These are phyloP conservation scores for Vollenhovia emeryi DNA, from an alignment of 1,140 invertebrate genomes.

Conservation along the genomic window DNA sequence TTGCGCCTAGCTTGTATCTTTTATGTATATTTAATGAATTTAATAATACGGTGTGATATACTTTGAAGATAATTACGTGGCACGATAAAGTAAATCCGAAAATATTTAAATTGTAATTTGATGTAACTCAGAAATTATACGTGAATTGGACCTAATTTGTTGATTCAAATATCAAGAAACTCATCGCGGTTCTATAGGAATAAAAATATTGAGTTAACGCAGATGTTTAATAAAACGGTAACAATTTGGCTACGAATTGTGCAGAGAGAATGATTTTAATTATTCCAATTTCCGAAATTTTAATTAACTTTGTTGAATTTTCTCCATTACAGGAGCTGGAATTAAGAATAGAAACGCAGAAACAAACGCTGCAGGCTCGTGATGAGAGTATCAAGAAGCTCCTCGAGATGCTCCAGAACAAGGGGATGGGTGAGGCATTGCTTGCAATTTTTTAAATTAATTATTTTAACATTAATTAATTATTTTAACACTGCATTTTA, in stretches of 20 bases:
- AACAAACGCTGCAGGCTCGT: conserved; percentile 97
- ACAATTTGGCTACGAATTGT: not conserved
- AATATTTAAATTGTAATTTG: not conserved
- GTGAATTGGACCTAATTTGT: not conserved
- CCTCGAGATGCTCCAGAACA: conserved; percentile 98
- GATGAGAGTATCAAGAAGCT: conserved; percentile 99
- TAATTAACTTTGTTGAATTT: conserved; percentile 30
- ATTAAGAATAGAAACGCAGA: conserved; percentile 98
- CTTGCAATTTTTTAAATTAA: conserved; percentile 56
- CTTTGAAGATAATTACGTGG: not conserved
- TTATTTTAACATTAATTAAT: conserved; percentile 4
- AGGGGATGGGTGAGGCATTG: conserved; percentile 95
- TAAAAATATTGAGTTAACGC: not conserved
- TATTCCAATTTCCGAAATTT: not conserved
- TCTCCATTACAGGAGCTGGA: conserved; percentile 92
- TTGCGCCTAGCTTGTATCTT: not conserved
- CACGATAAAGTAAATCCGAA: not conserved
- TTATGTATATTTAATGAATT: not conserved
- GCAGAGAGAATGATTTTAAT: not conserved
- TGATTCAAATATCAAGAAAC: not conserved
- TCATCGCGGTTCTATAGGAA: not conserved
- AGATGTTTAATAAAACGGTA: not conserved
- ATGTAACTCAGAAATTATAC: not conserved
- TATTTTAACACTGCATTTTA: conserved; percentile 20
- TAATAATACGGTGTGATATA: not conserved